phyloP scores from a whole-genome alignment of 2,113 vertebrate genomes.

The Scolopax mira region DNA sequence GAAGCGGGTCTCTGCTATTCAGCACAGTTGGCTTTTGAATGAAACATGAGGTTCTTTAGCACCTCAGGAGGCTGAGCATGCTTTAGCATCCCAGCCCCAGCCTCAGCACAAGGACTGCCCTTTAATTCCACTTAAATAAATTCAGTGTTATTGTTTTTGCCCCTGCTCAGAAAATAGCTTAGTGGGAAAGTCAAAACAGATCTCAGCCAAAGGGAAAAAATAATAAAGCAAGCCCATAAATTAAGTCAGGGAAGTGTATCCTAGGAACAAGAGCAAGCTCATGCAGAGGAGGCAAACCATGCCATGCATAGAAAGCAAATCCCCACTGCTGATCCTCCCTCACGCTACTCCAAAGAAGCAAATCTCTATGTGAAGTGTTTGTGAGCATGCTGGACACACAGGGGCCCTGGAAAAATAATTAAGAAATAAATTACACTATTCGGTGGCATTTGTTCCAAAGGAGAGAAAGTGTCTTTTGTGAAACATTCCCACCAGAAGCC shows the following conservation, averaged over 20 bases:
- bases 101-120: conserved; percentile 11
- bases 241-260: conserved; percentile 47
- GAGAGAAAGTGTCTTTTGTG: conserved; percentile 72
- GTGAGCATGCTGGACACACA: conserved; percentile 26
- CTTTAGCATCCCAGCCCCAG: conserved; percentile 19
- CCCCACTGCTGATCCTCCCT: not conserved
- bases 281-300: conserved; percentile 10
- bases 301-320: conserved; percentile 56
- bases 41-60: conserved; percentile 49
- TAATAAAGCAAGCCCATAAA: conserved; percentile 59
- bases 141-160: conserved; percentile 49
- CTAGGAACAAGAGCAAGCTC: conserved; percentile 37
- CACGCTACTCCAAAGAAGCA: conserved; percentile 33
- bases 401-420: conserved; percentile 45
- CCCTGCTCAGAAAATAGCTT: conserved; percentile 47
- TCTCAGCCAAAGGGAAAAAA: conserved; percentile 31
- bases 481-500: conserved; percentile 36
- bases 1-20: conserved; percentile 19
- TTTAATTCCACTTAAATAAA: conserved; percentile 57
- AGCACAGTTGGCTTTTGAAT: conserved; percentile 22
- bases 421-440: conserved; percentile 56
- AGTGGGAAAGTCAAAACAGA: conserved; percentile 57
- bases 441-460: conserved; percentile 59
- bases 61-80: conserved; percentile 32
- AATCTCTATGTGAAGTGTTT: conserved; percentile 31